Evolutionary conservation across 2,797 vertebrate species (phyloP), one percentile per base, ranked within the genome.

Genomic region (Acridotheres tristis): DNA sequence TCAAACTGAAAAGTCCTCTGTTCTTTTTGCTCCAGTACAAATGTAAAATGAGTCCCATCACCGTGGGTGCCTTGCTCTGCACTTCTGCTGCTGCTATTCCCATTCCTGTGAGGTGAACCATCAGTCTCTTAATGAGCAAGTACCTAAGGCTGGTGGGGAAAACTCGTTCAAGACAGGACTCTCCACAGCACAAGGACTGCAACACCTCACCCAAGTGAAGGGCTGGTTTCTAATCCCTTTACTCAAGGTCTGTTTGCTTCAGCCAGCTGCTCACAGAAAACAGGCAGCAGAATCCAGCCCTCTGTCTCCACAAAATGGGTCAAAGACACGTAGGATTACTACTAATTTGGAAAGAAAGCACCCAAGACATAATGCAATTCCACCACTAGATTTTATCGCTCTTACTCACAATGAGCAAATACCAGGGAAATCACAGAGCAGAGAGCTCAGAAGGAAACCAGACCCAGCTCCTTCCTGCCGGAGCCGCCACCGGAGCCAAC

Each of bases 311-410:
- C 13, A 16, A 89, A 93, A 90, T 11, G 34, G 84, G 74, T 89
- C 86, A 65, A 82, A 95, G 78, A 77, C 43, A 73, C 20, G 1
- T 3, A 30, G 61, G 69, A 68, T 95, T 90, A 82, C 34, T 61
- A 42, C 50, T 79, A 68, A 77, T 79, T 93, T 85, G 61, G 68
- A 54, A 89, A 79, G 78, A 92, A 92, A 94, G 72, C 42, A 67
- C 93, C 65, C 29, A 72, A 85, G 75, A 94, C 47, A 54, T 53
- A 76, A 87, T 26, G 15, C 59, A 93, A 96, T 90, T 85, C 72
- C 75, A 78, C 48, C 2, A 1, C 72, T 42, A 92, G 92, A 92
- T 96, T 84, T 90, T 96, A 94, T 95, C 47, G 0, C 61, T 74
- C 65, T 54, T 66, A 45, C 74, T 89, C 78, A 93, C 89, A 91